Percentiles rank a stretch among this genome's conserved stretches.
phyloP scores from a whole-genome alignment of 2,113 vertebrate species.

The Tragelaphus scriptus region DNA sequence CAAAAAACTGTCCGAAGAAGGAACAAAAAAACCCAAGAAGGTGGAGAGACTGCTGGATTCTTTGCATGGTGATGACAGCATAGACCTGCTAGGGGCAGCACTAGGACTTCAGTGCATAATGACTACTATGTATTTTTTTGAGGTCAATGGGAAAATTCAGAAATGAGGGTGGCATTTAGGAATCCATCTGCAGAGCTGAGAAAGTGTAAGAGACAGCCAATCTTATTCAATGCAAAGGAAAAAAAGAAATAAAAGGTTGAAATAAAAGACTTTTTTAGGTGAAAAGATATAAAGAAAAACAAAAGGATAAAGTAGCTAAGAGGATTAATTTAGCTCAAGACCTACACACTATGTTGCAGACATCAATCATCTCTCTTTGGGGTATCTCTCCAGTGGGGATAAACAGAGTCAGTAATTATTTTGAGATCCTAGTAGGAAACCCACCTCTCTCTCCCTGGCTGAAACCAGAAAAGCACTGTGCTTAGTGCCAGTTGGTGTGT shows the following conservation, averaged over 20 bases:
- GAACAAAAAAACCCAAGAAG: background rate
- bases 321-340: background rate
- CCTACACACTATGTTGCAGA: background rate
- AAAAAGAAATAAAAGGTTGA: background rate
- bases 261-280: background rate
- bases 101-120: background rate
- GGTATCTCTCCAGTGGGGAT: background rate
- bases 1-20: background rate
- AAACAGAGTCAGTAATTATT: background rate
- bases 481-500: background rate
- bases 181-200: background rate
- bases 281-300: background rate
- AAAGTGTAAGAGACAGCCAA: background rate
- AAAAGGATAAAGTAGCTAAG: background rate
- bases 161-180: background rate
- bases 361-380: background rate
- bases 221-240: background rate
- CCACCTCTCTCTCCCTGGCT: background rate
- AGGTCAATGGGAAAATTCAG: background rate
- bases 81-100: background rate
- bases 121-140: background rate
- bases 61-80: background rate
- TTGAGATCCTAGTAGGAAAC: background rate
- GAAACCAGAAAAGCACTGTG: background rate
- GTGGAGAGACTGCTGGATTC: background rate